phyloP scores from a whole-genome alignment of 2,113 vertebrate species.

The Rhinopomastus cyanomelas region DNA sequence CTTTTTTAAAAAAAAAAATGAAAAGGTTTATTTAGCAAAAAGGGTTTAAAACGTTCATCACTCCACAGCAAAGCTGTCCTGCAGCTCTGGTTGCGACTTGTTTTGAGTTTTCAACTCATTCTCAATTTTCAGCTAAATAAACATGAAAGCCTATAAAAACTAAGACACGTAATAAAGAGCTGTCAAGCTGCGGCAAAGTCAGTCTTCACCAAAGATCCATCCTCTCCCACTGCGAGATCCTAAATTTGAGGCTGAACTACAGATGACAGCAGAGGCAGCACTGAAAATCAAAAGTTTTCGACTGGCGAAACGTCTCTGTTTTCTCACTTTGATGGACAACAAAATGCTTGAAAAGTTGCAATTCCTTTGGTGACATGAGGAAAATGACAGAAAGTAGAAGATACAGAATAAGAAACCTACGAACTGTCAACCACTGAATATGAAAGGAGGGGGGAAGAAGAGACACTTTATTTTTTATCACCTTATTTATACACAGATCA shows the following conservation, averaged over 20 bases:
- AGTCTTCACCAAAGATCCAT: constrained; percentile 31
- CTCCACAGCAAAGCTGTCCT: neutral
- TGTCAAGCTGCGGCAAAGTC: constrained; percentile 57
- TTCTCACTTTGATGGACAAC: constrained; percentile 45
- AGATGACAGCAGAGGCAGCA: constrained; percentile 30
- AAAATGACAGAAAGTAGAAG: constrained; percentile 25
- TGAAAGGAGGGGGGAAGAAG: neutral
- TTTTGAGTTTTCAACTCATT: constrained; percentile 22
- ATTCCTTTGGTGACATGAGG: constrained; percentile 6
- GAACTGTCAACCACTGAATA: neutral
- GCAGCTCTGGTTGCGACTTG: neutral
- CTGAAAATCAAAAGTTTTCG: constrained; percentile 20
- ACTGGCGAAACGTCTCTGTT: neutral
- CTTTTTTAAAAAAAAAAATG: neutral
- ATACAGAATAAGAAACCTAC: neutral
- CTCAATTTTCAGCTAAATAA: constrained; percentile 49
- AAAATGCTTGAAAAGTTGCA: constrained; percentile 25
- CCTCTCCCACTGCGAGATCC: constrained; percentile 48
- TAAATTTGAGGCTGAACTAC: constrained; percentile 43
- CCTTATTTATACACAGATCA: too few species aligned
- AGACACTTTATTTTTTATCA: neutral
- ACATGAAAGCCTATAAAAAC: constrained; percentile 20
- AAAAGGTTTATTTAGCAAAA: neutral
- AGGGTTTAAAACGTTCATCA: neutral
- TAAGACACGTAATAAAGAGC: constrained; percentile 11